Percentiles rank a stretch among this genome's conserved stretches.
These are phyloP conservation scores for Paracentrotus lividus DNA, from an alignment of 53 echinoderm and acorn worm species.

Conservation along the genomic window DNA sequence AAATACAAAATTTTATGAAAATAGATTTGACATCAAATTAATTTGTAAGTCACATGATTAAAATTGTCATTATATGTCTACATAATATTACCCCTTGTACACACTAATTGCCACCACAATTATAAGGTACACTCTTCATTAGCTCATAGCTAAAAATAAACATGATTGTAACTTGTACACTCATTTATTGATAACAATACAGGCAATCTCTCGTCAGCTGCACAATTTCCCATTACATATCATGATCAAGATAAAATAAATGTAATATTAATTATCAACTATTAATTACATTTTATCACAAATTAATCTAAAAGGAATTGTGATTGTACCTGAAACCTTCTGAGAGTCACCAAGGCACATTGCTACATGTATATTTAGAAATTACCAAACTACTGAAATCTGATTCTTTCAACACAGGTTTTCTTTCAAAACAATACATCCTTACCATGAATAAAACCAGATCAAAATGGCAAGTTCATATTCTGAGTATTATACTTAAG, in stretches of 20 bases:
- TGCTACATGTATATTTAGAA: background rate
- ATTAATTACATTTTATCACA: background rate
- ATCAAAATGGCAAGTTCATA: too few relatives aligned
- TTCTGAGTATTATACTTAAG: too few relatives aligned
- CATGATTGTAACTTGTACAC: background rate
- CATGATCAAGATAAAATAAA: background rate
- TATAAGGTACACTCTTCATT: background rate
- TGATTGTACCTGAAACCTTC: too few relatives aligned
- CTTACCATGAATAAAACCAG: too few relatives aligned
- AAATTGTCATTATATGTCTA: too few relatives aligned
- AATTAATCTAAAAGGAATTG: background rate
- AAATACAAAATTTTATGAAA: too few relatives aligned
- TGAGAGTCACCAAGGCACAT: background rate
- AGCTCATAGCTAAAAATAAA: conserved; percentile 11
- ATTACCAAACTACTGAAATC: background rate
- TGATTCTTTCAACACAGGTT: background rate
- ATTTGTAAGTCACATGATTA: too few relatives aligned
- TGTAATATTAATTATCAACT: too few relatives aligned
- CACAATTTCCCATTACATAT: background rate
- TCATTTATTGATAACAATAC: conserved; percentile 6
- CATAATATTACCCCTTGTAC: too few relatives aligned
- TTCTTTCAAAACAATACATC: too few relatives aligned
- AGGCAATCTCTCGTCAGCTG: background rate
- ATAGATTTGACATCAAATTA: too few relatives aligned
- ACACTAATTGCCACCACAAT: background rate